Percentiles rank a stretch among this genome's conserved stretches.
Conservation (phyloP, 1,140 invertebrate genomes). For the Ctenoplectra terminalis region DNA sequence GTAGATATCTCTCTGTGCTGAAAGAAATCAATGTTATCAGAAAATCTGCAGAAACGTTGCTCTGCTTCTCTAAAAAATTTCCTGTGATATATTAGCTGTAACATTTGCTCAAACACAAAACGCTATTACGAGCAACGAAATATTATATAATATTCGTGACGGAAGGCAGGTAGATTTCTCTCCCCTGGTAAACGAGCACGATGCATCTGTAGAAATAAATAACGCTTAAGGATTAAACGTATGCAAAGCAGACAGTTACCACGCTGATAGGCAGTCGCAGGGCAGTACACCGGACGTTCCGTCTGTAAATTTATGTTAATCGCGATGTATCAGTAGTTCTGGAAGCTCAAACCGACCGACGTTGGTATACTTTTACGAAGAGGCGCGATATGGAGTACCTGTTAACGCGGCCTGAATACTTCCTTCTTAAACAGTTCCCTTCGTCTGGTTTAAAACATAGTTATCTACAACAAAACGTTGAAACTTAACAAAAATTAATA, state of each 20-base stretch:
- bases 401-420: slow-evolving; percentile 31
- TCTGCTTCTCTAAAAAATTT: too few relatives aligned
- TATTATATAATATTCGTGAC: not conserved
- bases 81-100: too few relatives aligned
- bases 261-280: slow-evolving; percentile 77
- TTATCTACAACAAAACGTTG: too few relatives aligned
- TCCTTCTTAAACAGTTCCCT: not conserved
- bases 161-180: not conserved
- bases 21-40: too few relatives aligned
- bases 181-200: not conserved
- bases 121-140: too few relatives aligned
- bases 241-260: slow-evolving; percentile 78
- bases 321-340: slow-evolving; percentile 80
- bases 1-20: too few relatives aligned
- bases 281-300: slow-evolving; percentile 78
- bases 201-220: slow-evolving; percentile 65
- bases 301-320: slow-evolving; percentile 82
- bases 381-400: slow-evolving; percentile 26
- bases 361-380: slow-evolving; percentile 22
- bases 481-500: too few relatives aligned
- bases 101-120: too few relatives aligned
- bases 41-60: too few relatives aligned
- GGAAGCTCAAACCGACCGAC: slow-evolving; percentile 63
- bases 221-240: slow-evolving; percentile 77
- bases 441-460: too few relatives aligned